Percentiles rank a stretch among this genome's conserved stretches.
Evolutionary conservation across 2,888 invertebrate genomes (phyloP).

Genomic region (Drosophila sordidapex): DNA sequence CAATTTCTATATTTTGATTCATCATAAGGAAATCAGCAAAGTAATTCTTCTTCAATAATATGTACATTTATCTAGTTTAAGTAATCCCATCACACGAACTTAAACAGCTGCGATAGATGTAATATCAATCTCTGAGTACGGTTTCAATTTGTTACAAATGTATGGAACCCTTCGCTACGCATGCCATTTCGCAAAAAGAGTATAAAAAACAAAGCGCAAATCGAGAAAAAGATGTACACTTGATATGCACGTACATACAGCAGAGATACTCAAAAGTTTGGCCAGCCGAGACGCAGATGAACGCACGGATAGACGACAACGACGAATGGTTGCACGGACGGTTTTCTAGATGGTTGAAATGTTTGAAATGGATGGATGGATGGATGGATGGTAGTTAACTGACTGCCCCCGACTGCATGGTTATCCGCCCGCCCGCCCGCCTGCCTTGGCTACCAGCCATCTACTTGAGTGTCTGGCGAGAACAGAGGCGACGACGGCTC

Average conservation of each 20-base stretch:
- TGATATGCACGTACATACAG: slow-evolving; percentile 58
- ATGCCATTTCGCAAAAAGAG: slow-evolving; percentile 3
- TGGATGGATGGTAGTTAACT: slow-evolving; percentile 59
- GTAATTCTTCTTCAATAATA: not conserved
- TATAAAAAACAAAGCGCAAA: slow-evolving; percentile 48
- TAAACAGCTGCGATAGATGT: slow-evolving; percentile 1
- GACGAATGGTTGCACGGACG: slow-evolving; percentile 44
- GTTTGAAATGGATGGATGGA: slow-evolving; percentile 24
- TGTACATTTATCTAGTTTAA: not conserved
- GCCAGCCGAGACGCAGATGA: slow-evolving; percentile 61
- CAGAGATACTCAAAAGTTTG: slow-evolving; percentile 68
- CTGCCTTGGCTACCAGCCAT: slow-evolving; percentile 33
- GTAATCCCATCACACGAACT: not conserved
- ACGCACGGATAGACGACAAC: slow-evolving; percentile 62
- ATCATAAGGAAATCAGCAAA: not conserved
- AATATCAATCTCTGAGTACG: not conserved
- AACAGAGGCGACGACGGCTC: slow-evolving; percentile 57
- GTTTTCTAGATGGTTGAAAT: slow-evolving; percentile 29
- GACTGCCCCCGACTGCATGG: slow-evolving; percentile 43
- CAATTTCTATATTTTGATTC: not conserved
- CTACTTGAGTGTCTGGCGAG: slow-evolving; percentile 74
- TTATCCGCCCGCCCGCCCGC: slow-evolving; percentile 13
- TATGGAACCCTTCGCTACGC: not conserved
- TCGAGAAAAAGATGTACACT: slow-evolving; percentile 63
- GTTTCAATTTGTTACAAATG: slow-evolving; percentile 9